Conservation (phyloP, 2,797 vertebrate genomes). For the Eremophila alpestris region DNA sequence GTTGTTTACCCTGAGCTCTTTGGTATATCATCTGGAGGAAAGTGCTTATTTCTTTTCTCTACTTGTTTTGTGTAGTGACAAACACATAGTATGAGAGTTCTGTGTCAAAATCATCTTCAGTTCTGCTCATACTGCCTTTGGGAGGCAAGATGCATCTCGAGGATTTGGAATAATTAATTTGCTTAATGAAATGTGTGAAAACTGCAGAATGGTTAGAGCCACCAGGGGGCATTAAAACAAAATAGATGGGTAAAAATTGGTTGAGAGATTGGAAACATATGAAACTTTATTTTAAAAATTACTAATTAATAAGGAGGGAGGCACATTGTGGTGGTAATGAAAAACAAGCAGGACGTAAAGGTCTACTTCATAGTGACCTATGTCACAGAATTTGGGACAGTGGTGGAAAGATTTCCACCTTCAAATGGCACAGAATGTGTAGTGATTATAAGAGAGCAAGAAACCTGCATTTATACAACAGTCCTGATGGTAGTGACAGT, state of each 20-base stretch:
- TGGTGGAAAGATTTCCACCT: neutral
- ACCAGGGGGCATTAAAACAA: conserved; percentile 11
- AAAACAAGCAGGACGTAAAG: neutral
- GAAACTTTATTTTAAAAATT: neutral
- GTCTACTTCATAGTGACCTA: neutral
- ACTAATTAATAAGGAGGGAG: neutral
- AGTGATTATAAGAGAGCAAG: neutral
- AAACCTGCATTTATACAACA: neutral
- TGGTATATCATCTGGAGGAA: neutral
- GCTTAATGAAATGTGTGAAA: neutral
- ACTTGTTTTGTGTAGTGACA: neutral
- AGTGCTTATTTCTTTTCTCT: neutral
- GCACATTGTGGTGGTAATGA: neutral
- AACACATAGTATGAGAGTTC: neutral
- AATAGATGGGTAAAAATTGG: neutral
- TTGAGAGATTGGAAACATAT: neutral
- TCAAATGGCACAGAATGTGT: neutral
- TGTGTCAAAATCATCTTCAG: neutral
- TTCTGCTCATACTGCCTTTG: neutral
- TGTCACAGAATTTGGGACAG: neutral
- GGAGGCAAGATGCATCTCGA: neutral
- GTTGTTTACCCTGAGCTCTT: neutral
- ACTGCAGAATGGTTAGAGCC: neutral
- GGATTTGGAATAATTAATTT: neutral
- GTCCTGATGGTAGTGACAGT: neutral